Conservation (phyloP, 2,888 invertebrate species). For the Lithosia quadra region DNA sequence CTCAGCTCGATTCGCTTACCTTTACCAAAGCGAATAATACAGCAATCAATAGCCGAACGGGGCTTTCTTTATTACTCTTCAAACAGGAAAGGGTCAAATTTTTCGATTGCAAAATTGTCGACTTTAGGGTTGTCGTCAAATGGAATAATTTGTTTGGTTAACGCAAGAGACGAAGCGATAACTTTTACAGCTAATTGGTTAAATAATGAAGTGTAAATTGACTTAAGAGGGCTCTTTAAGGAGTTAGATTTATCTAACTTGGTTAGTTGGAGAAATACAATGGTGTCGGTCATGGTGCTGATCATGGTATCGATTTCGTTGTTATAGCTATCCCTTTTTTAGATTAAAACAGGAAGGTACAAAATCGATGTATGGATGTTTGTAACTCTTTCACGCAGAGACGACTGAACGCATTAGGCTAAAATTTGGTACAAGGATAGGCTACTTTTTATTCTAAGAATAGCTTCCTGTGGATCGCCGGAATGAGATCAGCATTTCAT, state of each 20-base stretch:
- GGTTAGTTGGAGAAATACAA: not conserved
- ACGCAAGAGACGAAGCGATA: constrained; percentile 13
- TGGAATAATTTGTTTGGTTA: constrained; percentile 21
- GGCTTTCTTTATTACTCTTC: constrained; percentile 34
- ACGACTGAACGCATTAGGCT: too few species aligned
- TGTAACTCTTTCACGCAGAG: too few species aligned
- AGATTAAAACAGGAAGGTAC: too few species aligned
- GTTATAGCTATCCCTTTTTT: too few species aligned
- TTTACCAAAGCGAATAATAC: constrained; percentile 23
- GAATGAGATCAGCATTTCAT: too few species aligned
- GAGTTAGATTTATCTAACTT: not conserved
- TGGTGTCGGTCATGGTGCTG: too few species aligned
- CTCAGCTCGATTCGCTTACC: constrained; percentile 4
- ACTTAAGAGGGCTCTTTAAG: not conserved
- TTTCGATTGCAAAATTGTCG: constrained; percentile 49
- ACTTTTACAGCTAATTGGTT: not conserved
- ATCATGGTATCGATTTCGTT: not conserved
- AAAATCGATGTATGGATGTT: too few species aligned
- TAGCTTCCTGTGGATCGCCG: too few species aligned
- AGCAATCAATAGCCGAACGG: constrained; percentile 33
- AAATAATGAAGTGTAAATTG: not conserved
- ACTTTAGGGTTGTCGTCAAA: constrained; percentile 45
- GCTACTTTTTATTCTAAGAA: too few species aligned
- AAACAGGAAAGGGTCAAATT: constrained; percentile 47
- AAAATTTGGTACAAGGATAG: too few species aligned